phyloP scores from a whole-genome alignment of 2,113 vertebrate genomes.

The Phainopepla nitens region DNA sequence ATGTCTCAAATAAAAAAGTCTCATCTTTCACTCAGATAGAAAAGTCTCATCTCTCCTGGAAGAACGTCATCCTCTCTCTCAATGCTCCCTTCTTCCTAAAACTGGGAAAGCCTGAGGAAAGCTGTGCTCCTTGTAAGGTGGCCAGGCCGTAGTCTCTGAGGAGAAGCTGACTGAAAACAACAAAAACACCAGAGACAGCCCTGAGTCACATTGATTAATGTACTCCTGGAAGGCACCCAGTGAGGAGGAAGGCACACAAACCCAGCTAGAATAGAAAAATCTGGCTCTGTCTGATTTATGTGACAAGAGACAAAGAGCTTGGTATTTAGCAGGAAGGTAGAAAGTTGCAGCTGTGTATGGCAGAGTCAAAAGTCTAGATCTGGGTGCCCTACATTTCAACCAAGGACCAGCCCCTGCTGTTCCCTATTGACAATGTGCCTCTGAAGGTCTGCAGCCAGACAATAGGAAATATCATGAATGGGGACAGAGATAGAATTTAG shows the following conservation, averaged over 20 bases:
- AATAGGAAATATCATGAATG: neutral
- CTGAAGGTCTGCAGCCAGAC: conserved; percentile 13
- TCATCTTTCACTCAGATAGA: neutral
- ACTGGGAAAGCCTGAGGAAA: neutral
- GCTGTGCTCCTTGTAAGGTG: neutral
- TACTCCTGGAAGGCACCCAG: conserved; percentile 50
- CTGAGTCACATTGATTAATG: conserved; percentile 41
- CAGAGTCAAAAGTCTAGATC: conserved; percentile 19
- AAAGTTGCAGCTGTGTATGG: conserved; percentile 30
- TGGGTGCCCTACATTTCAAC: conserved; percentile 46
- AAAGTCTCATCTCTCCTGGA: neutral
- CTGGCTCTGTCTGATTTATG: conserved; percentile 36
- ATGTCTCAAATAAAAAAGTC: neutral
- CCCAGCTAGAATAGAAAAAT: conserved; percentile 48
- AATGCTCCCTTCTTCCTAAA: neutral
- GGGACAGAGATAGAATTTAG: conserved; percentile 39
- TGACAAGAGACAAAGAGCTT: conserved; percentile 52
- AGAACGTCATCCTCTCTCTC: neutral
- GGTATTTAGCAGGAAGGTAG: conserved; percentile 43
- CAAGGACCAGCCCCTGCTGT: neutral
- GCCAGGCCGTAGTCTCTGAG: neutral
- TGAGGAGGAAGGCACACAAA: conserved; percentile 38
- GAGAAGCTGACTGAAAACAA: conserved; percentile 28
- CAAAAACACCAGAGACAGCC: conserved; percentile 5
- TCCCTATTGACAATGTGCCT: neutral